phyloP scores from a whole-genome alignment of 2,888 invertebrate genomes.

The Lepeophtheirus nordmannii region DNA sequence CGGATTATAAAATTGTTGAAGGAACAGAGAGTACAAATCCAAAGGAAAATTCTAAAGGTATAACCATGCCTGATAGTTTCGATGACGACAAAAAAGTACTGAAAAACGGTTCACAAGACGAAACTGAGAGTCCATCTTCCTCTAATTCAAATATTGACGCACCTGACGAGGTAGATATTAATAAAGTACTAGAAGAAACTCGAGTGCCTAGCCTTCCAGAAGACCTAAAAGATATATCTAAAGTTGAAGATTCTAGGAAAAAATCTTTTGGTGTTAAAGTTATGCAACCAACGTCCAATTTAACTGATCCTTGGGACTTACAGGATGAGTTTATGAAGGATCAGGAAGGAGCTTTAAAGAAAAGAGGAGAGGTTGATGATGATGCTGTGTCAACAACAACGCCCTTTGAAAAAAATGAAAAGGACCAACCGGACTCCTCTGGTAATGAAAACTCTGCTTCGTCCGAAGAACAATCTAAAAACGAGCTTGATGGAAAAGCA shows the following conservation, averaged over 20 bases:
- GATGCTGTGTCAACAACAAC: too few species aligned
- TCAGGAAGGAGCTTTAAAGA: not conserved
- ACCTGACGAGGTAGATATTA: not conserved
- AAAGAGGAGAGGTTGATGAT: not conserved
- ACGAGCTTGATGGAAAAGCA: not conserved
- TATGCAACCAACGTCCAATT: constrained; percentile 13
- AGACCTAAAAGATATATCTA: not conserved
- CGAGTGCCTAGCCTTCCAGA: constrained; percentile 11
- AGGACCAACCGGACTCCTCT: not conserved
- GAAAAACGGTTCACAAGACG: too few species aligned
- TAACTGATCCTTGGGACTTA: constrained; percentile 9
- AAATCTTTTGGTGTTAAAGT: too few species aligned
- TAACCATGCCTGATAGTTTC: too few species aligned
- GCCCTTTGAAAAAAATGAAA: too few species aligned
- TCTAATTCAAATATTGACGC: not conserved
- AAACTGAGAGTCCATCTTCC: not conserved
- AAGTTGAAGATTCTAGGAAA: too few species aligned
- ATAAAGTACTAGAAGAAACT: constrained; percentile 19
- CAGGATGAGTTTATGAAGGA: constrained; percentile 14
- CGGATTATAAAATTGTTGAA: too few species aligned
- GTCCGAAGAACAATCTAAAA: not conserved
- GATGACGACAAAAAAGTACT: too few species aligned
- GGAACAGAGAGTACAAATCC: too few species aligned
- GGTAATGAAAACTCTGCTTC: not conserved
- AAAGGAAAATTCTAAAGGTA: too few species aligned